Evolutionary conservation across 2,888 invertebrate species (phyloP).

Genomic region (Aphidius colemani): DNA sequence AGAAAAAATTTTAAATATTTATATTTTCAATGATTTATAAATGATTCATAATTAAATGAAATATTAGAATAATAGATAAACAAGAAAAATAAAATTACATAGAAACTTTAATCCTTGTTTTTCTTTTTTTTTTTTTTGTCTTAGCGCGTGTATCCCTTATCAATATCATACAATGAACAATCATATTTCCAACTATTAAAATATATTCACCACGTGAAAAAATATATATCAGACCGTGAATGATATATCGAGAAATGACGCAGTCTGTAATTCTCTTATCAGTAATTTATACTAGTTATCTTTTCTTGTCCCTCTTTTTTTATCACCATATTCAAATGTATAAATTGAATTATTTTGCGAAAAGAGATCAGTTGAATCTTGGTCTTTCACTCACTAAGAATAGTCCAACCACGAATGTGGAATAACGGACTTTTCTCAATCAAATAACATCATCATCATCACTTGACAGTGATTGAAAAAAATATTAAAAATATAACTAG

Average conservation of each 20-base stretch:
- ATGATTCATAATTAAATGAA: too few species aligned
- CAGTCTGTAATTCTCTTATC: conserved; percentile 8
- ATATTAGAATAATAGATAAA: too few species aligned
- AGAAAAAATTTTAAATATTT: too few species aligned
- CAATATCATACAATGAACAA: too few species aligned
- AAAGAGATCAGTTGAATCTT: conserved; percentile 38
- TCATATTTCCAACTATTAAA: too few species aligned
- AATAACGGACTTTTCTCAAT: conserved; percentile 30
- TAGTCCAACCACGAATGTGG: conserved; percentile 35
- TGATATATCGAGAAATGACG: not conserved
- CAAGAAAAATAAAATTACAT: too few species aligned
- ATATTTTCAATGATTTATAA: too few species aligned
- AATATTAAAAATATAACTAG: not conserved
- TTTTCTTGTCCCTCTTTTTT: not conserved
- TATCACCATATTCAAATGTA: not conserved
- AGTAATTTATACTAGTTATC: not conserved
- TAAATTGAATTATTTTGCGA: conserved; percentile 3
- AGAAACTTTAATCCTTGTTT: not conserved
- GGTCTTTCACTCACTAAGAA: conserved; percentile 21
- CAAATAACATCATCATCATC: conserved; percentile 9
- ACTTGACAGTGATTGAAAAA: conserved; percentile 1
- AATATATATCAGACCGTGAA: conserved; percentile 2
- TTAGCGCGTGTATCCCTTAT: not conserved
- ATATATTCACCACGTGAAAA: too few species aligned
- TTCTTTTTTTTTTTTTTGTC: not conserved